Percentiles rank a stretch among this genome's conserved stretches.
Evolutionary conservation across 2,888 invertebrate species (phyloP).

Genomic region (Arrhopalites spinosus): DNA sequence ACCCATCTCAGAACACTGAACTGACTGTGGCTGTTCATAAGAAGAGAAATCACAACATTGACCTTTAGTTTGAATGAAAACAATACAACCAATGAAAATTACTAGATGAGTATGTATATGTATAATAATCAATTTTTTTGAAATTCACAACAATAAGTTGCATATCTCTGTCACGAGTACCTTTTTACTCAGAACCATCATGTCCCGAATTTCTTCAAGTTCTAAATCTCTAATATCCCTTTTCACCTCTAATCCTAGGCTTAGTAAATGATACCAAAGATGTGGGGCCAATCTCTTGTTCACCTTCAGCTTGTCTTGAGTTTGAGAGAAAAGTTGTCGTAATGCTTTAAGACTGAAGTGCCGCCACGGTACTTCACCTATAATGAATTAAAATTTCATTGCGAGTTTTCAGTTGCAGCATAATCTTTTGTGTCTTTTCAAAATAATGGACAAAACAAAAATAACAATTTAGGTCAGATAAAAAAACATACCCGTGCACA

Average conservation of each 20-base stretch:
- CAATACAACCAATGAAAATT: background rate
- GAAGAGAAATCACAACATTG: no score
- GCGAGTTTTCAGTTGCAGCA: background rate
- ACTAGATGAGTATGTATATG: no score
- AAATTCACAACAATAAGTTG: background rate
- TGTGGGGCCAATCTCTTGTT: slow-evolving; percentile 42
- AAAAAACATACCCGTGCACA: slow-evolving; percentile 39
- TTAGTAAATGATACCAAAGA: slow-evolving; percentile 46
- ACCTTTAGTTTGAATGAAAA: no score
- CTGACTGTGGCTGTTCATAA: slow-evolving; percentile 11
- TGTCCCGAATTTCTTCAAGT: slow-evolving; percentile 50
- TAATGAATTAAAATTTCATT: background rate
- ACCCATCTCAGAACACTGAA: slow-evolving; percentile 8
- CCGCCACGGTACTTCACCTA: slow-evolving; percentile 53
- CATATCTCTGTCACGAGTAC: background rate
- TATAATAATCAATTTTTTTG: no score
- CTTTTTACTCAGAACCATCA: slow-evolving; percentile 44
- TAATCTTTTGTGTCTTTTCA: background rate
- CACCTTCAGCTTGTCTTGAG: slow-evolving; percentile 42
- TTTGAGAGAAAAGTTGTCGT: slow-evolving; percentile 37
- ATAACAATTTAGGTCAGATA: background rate
- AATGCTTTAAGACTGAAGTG: slow-evolving; percentile 41
- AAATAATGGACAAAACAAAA: background rate
- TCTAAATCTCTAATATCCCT: slow-evolving; percentile 49
- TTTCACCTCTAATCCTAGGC: slow-evolving; percentile 47